Evolutionary conservation across 1,140 invertebrate species (phyloP), one percentile per base, ranked within the genome.

Genomic region (Branchinecta lindahli): DNA sequence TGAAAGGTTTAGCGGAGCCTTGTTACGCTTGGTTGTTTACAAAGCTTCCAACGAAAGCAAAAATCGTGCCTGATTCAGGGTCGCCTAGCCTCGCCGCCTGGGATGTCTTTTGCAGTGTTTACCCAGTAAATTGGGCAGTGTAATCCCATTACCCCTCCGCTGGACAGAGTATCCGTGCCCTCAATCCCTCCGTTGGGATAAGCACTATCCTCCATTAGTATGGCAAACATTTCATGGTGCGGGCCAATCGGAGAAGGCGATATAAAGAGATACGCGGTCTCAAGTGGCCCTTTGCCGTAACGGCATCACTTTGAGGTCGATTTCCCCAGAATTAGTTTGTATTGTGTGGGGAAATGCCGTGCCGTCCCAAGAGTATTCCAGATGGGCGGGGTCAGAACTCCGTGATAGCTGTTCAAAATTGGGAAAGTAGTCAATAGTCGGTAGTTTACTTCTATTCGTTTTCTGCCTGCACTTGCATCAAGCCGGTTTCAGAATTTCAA

Each of bases 131-230:
- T 61, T 61, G 52, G 52, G 52, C 52, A 15, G 12, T 61, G 52
- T 61, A 61, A 61, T 61, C 52, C 52, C 52, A 61, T 61, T 61
- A 61, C 18, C 18, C 52, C 52, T 15, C 52, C 52, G 18, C 52
- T 61, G 52, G 52, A 61, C 52, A 61, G 52, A 61, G 18, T 61
- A 61, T 61, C 52, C 52, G 52, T 61, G 52, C 52, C 52, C 52
- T 61, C 18, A 15, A 61, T 61, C 52, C 12, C 52, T 61, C 52
- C 52, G 12, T 61, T 12, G 52, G 52, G 52, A 61, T 61, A 61
- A 61, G 52, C 12, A 20, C 52, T 61, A 61, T 61, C 52, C 18
- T 20, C 52, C 52, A 61, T 61, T 61, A 61, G 52, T 20, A 61
- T 61, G 18, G 52, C 52, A 61, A 61, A 61, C 52, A 61, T 20